Conservation (phyloP, 92 coral and sea anemone species). For the Porites cylindrica region DNA sequence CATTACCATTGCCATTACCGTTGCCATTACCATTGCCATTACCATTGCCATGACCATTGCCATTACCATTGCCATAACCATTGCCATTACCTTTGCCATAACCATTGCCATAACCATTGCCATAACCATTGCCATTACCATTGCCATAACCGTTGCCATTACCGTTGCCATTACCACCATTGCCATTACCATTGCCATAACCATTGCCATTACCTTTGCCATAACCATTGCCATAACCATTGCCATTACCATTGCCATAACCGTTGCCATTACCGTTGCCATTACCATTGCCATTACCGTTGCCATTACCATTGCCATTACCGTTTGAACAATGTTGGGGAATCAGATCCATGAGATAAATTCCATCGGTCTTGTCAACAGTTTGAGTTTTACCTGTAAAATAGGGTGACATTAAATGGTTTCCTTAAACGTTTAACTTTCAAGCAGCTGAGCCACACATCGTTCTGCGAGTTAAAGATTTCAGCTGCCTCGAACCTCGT, state of each 20-base stretch:
- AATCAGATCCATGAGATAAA: background rate
- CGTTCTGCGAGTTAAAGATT: no score
- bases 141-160: background rate
- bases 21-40: background rate
- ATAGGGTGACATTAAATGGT: no score
- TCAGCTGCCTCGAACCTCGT: no score
- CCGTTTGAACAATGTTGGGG: background rate
- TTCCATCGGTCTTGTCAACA: background rate
- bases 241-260: no score
- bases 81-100: background rate
- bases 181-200: background rate
- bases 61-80: background rate
- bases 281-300: no score
- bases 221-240: no score
- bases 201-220: no score
- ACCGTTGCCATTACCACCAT: background rate
- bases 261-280: no score
- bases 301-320: background rate
- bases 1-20: background rate
- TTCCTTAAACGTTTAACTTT: no score
- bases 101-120: background rate
- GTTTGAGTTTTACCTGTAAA: background rate
- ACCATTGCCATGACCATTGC: background rate
- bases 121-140: background rate
- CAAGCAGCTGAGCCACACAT: no score